Base-by-base conservation (phyloP, 2,888 invertebrate genomes). In the Andrena chrysosceles region DNA sequence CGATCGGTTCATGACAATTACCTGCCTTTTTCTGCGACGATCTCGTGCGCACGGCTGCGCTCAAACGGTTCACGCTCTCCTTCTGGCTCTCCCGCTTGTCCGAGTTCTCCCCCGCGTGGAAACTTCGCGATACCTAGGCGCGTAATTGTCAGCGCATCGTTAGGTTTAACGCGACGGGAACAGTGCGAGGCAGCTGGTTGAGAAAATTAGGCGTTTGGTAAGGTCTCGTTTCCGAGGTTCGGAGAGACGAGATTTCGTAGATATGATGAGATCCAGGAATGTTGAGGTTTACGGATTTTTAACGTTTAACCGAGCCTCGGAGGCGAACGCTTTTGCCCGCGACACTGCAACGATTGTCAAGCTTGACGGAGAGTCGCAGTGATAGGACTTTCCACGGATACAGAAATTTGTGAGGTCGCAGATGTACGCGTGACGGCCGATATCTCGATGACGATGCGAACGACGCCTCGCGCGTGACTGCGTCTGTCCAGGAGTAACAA, bases 401-500 rank as follows among this genome's bases (percentile, higher is more conserved):
- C 13, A 16, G 81, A 3, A 87, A 80, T 59, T 90, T 91, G 48
- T 81, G 81, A 0, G 92, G 91, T 29, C 87, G 71, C 3, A 93
- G 91, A 85, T 92, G 91, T 13, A 90, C 91, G 16, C 89, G 89
- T 7, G 88, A 85, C 6, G 89, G 81, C 5, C 85, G 90, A 85
- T 91, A 91, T 49, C 87, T 88, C 73, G 86, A 13, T n/a, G 68
- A 42, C 29, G 62, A 42, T 13, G n/a, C 20, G 8, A 31, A 66
- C 13, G 86, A 67, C 48, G 63, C 33, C 35, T 59, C 77, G 72
- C 84, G 89, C 49, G 81, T 71, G 2, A 90, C 87, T 0, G 89
- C 87, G 33, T 91, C 91, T 29, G 87, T 89, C 91, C 93, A 42
- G 42, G 42, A 91, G 90, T 91, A 91, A 16, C 88, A 89, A 31